Evolutionary conservation across 2,888 invertebrate genomes (phyloP).

Genomic region (Hetaerina titia): DNA sequence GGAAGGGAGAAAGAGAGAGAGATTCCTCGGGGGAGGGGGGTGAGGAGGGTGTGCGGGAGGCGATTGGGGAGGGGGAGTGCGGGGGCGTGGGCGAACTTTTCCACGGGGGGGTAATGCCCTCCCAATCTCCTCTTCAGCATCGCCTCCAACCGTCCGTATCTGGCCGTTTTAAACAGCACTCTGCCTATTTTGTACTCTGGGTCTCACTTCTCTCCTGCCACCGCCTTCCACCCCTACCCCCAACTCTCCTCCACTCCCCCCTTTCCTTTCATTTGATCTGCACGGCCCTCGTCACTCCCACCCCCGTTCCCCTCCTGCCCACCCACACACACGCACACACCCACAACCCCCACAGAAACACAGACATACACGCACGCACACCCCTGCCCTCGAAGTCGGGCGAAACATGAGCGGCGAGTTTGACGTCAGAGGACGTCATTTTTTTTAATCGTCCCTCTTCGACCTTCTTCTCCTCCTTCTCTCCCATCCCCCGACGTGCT

Average conservation of each 20-base stretch:
- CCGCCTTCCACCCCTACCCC: not conserved
- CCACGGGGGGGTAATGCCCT: conserved; percentile 8
- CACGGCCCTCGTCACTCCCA: not conserved
- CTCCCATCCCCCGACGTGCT: not conserved
- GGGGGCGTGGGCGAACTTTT: conserved; percentile 33
- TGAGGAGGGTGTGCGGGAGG: not conserved
- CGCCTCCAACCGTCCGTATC: not conserved
- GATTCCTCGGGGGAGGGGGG: not conserved
- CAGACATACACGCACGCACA: not conserved
- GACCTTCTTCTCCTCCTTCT: not conserved
- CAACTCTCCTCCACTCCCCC: not conserved
- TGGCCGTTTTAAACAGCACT: not conserved
- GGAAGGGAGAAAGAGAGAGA: not conserved
- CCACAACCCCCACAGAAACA: not conserved
- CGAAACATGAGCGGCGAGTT: not conserved
- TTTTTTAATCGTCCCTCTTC: not conserved
- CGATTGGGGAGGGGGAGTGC: not conserved
- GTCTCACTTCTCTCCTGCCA: too few species aligned
- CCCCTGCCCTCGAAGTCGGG: not conserved
- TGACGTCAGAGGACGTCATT: not conserved
- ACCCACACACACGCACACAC: not conserved
- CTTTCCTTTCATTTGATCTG: too few species aligned
- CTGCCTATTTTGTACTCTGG: not conserved
- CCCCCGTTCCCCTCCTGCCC: not conserved
- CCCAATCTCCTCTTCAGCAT: not conserved